Evolutionary conservation across 2,113 vertebrate genomes (phyloP), one percentile per base, ranked within the genome.

Genomic region (Boulengerochromis microlepis): DNA sequence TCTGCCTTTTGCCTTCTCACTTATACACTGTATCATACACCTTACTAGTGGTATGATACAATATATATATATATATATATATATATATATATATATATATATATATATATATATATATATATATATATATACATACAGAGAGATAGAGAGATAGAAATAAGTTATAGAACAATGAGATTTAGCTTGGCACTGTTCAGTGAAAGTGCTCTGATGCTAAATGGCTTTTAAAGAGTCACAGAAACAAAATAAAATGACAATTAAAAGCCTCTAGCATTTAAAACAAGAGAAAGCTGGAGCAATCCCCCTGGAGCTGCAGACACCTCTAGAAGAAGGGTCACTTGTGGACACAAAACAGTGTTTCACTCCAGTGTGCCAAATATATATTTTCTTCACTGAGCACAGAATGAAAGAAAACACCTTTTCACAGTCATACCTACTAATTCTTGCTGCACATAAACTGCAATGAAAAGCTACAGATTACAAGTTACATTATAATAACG

Each of bases 81-180:
- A 52, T 10, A 10, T 3, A 52, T 52, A 19, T 9, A 50, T 3
- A 16, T 16, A 45, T 7, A 7, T 4, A 13, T 15, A 47, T 38
- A 2, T 38, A 5, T 40, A 40, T 11, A 1, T 38, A 12, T 45
- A 42, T 40, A 3, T 13, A 42, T 3, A 2, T 13, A 18, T 18
- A 18, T 2, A 8, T 18, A 3, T 8, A 2, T 4, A 1, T 7
- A 2, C n/a, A n/a, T n/a, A n/a, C n/a, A 38, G 4, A 38, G 4
- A 38, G 38, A 40, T 1, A 40, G 1, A 42, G 2, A 31, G 53
- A 24, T 4, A 54, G 52, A 6, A 4, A n/a, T 1, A 53, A 53
- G 5, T 53, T 53, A 53, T 53, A 53, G 3, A 53, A 22, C 1
- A 0, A 22, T 53, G 52, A 22, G 10, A 53, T 53, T 22, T 54